phyloP scores from a whole-genome alignment of 2,797 vertebrate species.

The Sparidentex hasta region DNA sequence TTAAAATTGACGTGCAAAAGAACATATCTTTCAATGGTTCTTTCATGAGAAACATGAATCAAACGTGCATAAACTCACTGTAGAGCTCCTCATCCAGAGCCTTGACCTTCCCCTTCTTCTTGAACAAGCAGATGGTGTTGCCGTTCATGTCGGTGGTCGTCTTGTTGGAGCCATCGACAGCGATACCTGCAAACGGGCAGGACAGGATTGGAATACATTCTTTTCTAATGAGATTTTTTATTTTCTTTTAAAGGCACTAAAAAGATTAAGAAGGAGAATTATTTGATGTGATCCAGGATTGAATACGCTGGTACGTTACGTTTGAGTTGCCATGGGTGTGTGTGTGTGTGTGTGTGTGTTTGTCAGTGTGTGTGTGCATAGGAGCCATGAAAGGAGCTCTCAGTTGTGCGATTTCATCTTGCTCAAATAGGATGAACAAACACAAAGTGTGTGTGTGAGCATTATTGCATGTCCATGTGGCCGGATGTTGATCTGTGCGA shows the following conservation, averaged over 20 bases:
- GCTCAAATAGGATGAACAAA: conserved; percentile 70
- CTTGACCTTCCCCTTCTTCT: conserved; percentile 96
- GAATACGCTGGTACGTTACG: neutral
- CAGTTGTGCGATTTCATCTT: conserved; percentile 44
- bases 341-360: neutral
- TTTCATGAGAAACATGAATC: neutral
- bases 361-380: neutral
- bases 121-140: conserved; percentile 90
- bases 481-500: neutral
- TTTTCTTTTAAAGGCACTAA: neutral
- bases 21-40: too few relatives aligned
- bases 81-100: conserved; percentile 93
- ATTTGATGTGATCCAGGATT: neutral
- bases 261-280: neutral
- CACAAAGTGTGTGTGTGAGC: conserved; percentile 10
- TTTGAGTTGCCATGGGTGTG: neutral
- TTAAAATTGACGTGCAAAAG: too few relatives aligned
- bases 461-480: neutral
- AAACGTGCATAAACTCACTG: conserved; percentile 85
- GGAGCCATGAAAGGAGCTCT: neutral
- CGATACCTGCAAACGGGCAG: conserved; percentile 86
- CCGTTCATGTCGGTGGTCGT: conserved; percentile 82
- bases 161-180: conserved; percentile 91
- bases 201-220: neutral
- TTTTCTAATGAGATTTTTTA: neutral